phyloP scores from a whole-genome alignment of 2,888 invertebrate species.

The Galeopsomyia nigrocyanea region DNA sequence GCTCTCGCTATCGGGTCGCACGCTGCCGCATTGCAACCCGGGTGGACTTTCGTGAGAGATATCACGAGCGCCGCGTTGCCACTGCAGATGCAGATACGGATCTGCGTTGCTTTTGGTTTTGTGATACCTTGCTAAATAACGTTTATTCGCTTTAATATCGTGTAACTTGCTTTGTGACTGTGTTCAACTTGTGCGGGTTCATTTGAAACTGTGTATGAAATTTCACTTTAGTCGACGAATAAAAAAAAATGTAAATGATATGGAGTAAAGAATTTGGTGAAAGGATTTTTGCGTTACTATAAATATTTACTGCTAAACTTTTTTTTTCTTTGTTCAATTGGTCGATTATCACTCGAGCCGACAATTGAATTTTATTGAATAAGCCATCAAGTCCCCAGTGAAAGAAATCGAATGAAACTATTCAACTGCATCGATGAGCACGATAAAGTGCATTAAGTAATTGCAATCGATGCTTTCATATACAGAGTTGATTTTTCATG shows the following conservation, averaged over 20 bases:
- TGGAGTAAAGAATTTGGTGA: too few species aligned
- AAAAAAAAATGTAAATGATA: too few species aligned
- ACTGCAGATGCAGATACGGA: slow-evolving; percentile 19
- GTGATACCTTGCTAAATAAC: slow-evolving; percentile 28
- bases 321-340: too few species aligned
- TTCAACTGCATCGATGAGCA: not conserved
- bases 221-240: too few species aligned
- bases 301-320: too few species aligned
- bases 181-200: not conserved
- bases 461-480: slow-evolving; percentile 4
- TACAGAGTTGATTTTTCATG: not conserved
- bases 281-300: too few species aligned
- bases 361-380: not conserved
- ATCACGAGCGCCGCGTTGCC: not conserved
- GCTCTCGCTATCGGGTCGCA: slow-evolving; percentile 8
- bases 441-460: slow-evolving; percentile 11
- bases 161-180: slow-evolving; percentile 4
- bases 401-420: not conserved
- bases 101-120: slow-evolving; percentile 29
- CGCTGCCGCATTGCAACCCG: slow-evolving; percentile 3
- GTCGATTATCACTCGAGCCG: too few species aligned
- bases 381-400: not conserved
- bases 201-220: not conserved
- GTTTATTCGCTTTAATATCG: slow-evolving; percentile 30
- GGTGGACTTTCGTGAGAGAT: slow-evolving; percentile 12